phyloP scores from a whole-genome alignment of 2,888 invertebrate species.

The Saturnia japonica region DNA sequence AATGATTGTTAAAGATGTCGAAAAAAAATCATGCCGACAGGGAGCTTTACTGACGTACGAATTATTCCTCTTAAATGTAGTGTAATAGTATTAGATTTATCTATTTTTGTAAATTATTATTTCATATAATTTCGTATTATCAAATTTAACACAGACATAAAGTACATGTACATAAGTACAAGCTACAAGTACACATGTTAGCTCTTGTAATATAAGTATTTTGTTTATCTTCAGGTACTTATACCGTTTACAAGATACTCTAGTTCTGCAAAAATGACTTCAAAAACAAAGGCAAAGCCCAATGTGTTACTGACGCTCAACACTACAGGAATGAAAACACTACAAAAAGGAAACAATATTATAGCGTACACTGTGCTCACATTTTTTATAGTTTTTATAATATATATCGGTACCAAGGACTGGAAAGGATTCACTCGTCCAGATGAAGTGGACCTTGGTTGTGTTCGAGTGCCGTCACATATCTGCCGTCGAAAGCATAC shows the following conservation, averaged over 20 bases:
- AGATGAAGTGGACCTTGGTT: conserved; percentile 64
- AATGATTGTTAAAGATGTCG: no score
- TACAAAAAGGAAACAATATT: conserved; percentile 31
- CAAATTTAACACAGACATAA: background rate
- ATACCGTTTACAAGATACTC: background rate
- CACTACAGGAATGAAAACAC: conserved; percentile 21
- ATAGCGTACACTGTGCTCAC: conserved; percentile 46
- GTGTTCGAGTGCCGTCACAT: conserved; percentile 42
- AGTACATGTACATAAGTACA: no score
- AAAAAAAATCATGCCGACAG: no score
- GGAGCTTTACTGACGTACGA: no score
- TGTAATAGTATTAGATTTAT: no score
- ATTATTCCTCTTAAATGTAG: no score
- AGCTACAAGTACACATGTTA: no score
- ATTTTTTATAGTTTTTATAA: conserved; percentile 43
- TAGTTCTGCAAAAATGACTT: conserved; percentile 16
- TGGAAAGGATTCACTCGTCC: conserved; percentile 60
- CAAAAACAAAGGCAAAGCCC: conserved; percentile 25
- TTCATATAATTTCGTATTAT: background rate
- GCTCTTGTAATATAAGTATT: background rate
- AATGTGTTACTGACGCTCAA: conserved; percentile 27
- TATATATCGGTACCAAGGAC: conserved; percentile 51
- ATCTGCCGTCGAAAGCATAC: conserved; percentile 34
- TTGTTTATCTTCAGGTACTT: background rate
- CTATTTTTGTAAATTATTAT: no score